A percentile compares a stretch with the other conserved stretches of the same genome.
Evolutionary conservation across 2,113 vertebrate genomes (phyloP).

Genomic region (Callipepla californica): DNA sequence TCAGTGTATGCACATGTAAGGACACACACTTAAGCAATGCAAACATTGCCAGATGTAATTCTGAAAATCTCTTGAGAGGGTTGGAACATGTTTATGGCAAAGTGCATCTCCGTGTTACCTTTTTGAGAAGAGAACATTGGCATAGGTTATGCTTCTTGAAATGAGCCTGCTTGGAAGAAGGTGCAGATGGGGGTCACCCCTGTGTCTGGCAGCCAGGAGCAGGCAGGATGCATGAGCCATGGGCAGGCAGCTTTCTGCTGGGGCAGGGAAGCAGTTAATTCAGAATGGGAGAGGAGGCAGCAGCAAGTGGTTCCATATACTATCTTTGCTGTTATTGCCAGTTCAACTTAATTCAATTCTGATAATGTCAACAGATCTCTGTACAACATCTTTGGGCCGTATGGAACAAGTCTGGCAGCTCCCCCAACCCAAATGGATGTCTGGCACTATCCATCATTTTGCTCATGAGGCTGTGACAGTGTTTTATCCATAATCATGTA

Average conservation of each 20-base stretch:
- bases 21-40: not conserved
- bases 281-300: not conserved
- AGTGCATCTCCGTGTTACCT: not conserved
- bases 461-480: not conserved
- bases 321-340: slow-evolving; percentile 28
- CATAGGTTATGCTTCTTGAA: not conserved
- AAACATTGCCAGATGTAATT: not conserved
- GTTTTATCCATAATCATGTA: not conserved
- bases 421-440: not conserved
- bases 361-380: slow-evolving; percentile 41
- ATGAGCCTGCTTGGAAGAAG: not conserved
- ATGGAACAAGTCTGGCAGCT: slow-evolving; percentile 49
- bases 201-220: not conserved
- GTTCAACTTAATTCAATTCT: slow-evolving; percentile 54
- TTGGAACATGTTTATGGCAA: not conserved
- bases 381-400: slow-evolving; percentile 15
- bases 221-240: not conserved
- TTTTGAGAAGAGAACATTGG: not conserved
- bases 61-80: not conserved
- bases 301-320: slow-evolving; percentile 9
- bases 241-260: not conserved
- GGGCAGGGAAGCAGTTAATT: not conserved
- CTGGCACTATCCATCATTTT: slow-evolving; percentile 50
- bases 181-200: rapidly evolving
- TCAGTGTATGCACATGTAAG: not conserved